Evolutionary conservation across 2,888 invertebrate species (phyloP).

Genomic region (Abrostola triplasia): DNA sequence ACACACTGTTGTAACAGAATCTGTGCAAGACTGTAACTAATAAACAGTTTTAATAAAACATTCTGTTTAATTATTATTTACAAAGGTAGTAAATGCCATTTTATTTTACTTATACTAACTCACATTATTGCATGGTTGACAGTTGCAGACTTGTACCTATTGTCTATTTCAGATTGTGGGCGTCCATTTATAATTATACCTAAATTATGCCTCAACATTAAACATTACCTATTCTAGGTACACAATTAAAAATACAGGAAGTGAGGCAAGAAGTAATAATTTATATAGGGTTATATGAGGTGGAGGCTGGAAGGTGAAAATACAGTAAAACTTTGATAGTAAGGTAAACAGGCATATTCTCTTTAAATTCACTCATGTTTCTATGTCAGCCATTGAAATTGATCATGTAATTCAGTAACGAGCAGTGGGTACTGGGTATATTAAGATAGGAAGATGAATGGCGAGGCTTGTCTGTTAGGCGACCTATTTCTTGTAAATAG

Average conservation of each 20-base stretch:
- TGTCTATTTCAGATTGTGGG: too few species aligned
- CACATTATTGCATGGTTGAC: conserved; percentile 9
- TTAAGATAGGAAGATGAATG: neutral
- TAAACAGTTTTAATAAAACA: conserved; percentile 42
- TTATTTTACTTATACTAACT: conserved; percentile 38
- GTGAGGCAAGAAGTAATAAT: neutral
- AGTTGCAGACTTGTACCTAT: neutral
- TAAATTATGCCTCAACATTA: too few species aligned
- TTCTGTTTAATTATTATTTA: conserved; percentile 57
- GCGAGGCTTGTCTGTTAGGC: neutral
- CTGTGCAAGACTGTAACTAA: conserved; percentile 48
- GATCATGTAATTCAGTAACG: too few species aligned
- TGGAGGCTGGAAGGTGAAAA: neutral
- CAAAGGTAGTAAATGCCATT: conserved; percentile 68
- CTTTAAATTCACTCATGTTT: too few species aligned
- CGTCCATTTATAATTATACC: too few species aligned
- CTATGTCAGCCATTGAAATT: too few species aligned
- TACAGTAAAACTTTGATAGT: too few species aligned
- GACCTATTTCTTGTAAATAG: too few species aligned
- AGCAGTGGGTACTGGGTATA: too few species aligned
- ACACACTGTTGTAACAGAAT: conserved; percentile 43
- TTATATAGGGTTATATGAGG: neutral
- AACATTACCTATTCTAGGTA: neutral
- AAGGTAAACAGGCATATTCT: too few species aligned
- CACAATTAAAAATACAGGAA: neutral